Percentiles rank a stretch among this genome's conserved stretches.
These are phyloP conservation scores for Cyanoderma ruficeps DNA, from an alignment of 2,113 vertebrate species.

Conservation along the genomic window DNA sequence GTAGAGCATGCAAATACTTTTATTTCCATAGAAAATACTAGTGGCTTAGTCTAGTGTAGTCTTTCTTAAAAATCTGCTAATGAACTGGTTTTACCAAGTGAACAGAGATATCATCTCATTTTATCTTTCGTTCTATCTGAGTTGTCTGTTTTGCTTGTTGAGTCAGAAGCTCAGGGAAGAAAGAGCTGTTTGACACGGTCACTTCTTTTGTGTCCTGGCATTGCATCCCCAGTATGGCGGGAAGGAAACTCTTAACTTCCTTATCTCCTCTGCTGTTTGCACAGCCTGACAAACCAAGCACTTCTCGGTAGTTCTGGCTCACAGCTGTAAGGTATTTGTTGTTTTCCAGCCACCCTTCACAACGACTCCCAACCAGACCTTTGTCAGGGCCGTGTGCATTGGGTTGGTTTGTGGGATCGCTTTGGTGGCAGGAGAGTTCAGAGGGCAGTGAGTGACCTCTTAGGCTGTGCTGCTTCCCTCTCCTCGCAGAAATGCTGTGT, in stretches of 20 bases:
- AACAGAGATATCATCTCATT: not conserved
- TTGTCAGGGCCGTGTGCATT: not conserved
- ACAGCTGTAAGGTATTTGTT: not conserved
- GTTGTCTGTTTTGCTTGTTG: not conserved
- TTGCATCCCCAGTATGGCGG: not conserved
- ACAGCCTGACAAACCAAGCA: not conserved
- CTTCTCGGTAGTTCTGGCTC: not conserved
- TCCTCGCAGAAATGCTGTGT: not conserved
- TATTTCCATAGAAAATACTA: not conserved
- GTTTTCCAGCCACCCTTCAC: not conserved
- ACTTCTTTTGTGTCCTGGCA: not conserved
- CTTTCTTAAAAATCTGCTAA: not conserved
- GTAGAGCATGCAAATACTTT: not conserved
- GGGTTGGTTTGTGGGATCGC: accelerated
- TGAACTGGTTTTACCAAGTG: not conserved
- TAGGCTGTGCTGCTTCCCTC: not conserved
- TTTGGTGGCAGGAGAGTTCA: not conserved
- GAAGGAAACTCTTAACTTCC: conserved; percentile 18
- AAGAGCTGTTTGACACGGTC: not conserved
- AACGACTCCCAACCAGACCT: not conserved
- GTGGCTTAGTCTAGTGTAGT: not conserved
- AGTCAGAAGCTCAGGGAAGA: not conserved
- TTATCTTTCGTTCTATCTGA: not conserved
- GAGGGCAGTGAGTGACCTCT: not conserved
- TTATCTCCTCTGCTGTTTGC: not conserved